A percentile compares a stretch with the other conserved stretches of the same genome.
Evolutionary conservation across 2,113 vertebrate genomes (phyloP).

Genomic region (Geococcyx californianus): DNA sequence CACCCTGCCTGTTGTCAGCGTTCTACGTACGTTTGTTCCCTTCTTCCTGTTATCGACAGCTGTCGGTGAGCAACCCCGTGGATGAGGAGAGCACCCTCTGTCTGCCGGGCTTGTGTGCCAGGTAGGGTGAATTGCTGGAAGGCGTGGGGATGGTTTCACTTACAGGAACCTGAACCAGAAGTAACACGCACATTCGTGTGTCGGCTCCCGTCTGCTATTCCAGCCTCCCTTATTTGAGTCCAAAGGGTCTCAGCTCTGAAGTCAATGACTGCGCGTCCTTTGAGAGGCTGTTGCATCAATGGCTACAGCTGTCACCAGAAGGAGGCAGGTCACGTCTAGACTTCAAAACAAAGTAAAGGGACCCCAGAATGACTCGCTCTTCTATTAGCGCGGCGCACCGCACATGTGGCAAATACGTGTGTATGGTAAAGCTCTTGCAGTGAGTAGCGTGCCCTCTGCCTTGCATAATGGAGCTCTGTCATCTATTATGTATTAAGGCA

Average conservation of each 20-base stretch:
- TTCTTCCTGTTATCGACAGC: neutral
- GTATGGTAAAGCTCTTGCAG: neutral
- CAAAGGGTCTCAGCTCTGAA: conserved; percentile 30
- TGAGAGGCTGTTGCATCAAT: conserved; percentile 47
- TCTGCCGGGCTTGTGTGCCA: neutral
- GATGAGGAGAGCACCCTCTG: neutral
- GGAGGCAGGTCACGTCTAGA: conserved; percentile 29
- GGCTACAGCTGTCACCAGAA: neutral
- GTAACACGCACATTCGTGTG: neutral
- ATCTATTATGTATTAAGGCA: neutral
- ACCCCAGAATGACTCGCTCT: neutral
- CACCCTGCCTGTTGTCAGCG: neutral
- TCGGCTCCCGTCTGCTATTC: conserved; percentile 7
- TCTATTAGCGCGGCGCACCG: neutral
- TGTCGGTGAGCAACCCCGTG: neutral
- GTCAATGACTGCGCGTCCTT: conserved; percentile 14
- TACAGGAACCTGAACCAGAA: neutral
- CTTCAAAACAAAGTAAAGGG: conserved; percentile 4
- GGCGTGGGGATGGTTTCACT: neutral
- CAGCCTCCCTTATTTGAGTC: conserved; percentile 14
- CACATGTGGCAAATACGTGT: neutral
- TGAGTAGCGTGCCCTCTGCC: neutral
- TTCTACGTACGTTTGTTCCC: neutral
- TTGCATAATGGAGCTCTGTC: neutral
- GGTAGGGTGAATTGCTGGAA: neutral